phyloP scores from a whole-genome alignment of 2,113 vertebrate genomes.

The Hylia prasina region DNA sequence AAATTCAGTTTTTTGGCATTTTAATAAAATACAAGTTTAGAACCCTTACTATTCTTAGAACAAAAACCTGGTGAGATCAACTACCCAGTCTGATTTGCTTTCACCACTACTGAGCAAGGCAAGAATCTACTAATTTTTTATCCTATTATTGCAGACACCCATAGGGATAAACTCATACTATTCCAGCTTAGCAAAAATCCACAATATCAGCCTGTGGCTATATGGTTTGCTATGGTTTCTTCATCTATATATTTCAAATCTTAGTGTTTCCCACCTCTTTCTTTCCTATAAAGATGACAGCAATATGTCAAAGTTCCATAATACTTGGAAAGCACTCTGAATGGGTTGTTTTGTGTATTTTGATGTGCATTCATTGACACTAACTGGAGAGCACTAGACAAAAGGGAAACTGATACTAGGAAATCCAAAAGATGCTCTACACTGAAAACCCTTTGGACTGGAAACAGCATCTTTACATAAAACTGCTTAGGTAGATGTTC shows the following conservation, averaged over 20 bases:
- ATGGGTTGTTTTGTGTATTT: not conserved
- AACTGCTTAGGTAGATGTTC: not conserved
- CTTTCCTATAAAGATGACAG: not conserved
- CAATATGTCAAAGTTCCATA: not conserved
- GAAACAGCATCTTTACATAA: not conserved
- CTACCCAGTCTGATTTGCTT: not conserved
- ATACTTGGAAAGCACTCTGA: not conserved
- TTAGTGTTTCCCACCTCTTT: not conserved
- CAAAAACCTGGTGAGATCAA: not conserved
- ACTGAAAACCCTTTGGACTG: not conserved
- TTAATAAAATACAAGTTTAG: not conserved
- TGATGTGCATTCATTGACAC: not conserved
- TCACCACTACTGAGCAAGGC: not conserved
- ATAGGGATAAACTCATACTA: not conserved
- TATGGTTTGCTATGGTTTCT: not conserved
- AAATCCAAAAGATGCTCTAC: not conserved
- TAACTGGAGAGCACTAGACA: not conserved
- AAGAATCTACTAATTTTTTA: not conserved
- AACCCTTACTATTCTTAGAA: not conserved
- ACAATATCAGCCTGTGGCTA: not conserved
- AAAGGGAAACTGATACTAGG: not conserved
- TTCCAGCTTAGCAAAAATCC: not conserved
- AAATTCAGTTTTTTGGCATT: not conserved
- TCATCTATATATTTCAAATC: not conserved
- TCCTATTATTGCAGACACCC: not conserved